phyloP scores from a whole-genome alignment of 2,113 vertebrate species.

The Percopsis transmontana region DNA sequence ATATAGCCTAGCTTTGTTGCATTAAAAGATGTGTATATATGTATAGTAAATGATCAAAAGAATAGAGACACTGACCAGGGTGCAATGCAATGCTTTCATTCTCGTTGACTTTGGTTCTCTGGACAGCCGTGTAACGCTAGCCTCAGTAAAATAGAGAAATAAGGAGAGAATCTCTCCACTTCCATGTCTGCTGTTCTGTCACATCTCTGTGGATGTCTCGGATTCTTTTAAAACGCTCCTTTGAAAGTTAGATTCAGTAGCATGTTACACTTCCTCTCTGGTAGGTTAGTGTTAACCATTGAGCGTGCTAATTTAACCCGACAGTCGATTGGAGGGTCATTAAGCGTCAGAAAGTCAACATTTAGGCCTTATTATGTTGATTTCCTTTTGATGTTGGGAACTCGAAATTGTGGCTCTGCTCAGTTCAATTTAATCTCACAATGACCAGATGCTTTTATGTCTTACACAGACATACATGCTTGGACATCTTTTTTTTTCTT shows the following conservation, averaged over 20 bases:
- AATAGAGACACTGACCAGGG: too few relatives aligned
- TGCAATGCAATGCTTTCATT: conserved; percentile 9
- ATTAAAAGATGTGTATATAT: too few relatives aligned
- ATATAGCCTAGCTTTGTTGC: background rate
- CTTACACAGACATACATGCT: conserved; percentile 4
- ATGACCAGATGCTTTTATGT: conserved; percentile 64
- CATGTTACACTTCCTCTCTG: conserved; percentile 43
- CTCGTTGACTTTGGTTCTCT: conserved; percentile 50
- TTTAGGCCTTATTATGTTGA: conserved; percentile 70
- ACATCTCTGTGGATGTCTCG: conserved; percentile 22
- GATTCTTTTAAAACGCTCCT: conserved; percentile 20
- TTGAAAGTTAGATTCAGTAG: conserved; percentile 43
- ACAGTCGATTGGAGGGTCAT: conserved; percentile 73
- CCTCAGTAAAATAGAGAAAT: conserved; percentile 39
- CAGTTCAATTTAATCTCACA: conserved; percentile 66
- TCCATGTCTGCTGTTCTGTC: conserved; percentile 42
- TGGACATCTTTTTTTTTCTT: conserved; percentile 27
- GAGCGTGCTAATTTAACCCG: conserved; percentile 63
- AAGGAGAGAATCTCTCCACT: conserved; percentile 13
- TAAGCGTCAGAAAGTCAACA: conserved; percentile 67
- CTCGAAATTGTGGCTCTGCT: conserved; percentile 65
- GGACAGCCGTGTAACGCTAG: conserved; percentile 44
- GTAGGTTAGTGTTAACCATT: conserved; percentile 59
- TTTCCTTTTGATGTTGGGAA: conserved; percentile 66
- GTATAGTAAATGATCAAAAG: too few relatives aligned